A percentile compares a stretch with the other conserved stretches of the same genome.
Conservation (phyloP, 2,888 invertebrate genomes). For the Yponomeuta cagnagella region DNA sequence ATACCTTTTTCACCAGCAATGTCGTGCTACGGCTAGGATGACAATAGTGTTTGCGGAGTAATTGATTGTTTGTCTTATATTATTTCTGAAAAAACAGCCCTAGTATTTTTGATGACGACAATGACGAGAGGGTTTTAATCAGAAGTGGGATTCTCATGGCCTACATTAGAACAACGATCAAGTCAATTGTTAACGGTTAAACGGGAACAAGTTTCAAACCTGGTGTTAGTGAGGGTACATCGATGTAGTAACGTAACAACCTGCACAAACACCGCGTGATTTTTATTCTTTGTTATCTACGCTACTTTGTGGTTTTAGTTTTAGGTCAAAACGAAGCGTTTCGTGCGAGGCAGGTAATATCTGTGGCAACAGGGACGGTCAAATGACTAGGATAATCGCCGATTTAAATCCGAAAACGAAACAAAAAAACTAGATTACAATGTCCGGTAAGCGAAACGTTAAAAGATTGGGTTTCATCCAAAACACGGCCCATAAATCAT, state of each 20-base stretch:
- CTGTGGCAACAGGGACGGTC: neutral
- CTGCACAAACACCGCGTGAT: neutral
- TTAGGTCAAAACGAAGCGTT: too few species aligned
- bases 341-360: too few species aligned
- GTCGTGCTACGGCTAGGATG: too few species aligned
- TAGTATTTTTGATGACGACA: too few species aligned
- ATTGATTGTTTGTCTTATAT: too few species aligned
- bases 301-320: neutral
- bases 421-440: neutral
- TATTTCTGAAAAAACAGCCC: too few species aligned
- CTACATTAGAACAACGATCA: too few species aligned
- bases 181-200: neutral
- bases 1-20: too few species aligned
- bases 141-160: too few species aligned
- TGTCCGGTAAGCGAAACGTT: constrained; percentile 2
- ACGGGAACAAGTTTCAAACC: neutral
- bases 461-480: neutral
- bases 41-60: too few species aligned
- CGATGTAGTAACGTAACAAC: constrained; percentile 10
- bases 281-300: neutral
- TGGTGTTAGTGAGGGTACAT: constrained; percentile 1
- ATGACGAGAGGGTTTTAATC: too few species aligned
- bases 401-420: neutral
- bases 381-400: neutral
- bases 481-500: constrained; percentile 7